Evolutionary conservation across 2,888 invertebrate species (phyloP), one percentile per base, ranked within the genome.

Genomic region (Tinea semifulvella): DNA sequence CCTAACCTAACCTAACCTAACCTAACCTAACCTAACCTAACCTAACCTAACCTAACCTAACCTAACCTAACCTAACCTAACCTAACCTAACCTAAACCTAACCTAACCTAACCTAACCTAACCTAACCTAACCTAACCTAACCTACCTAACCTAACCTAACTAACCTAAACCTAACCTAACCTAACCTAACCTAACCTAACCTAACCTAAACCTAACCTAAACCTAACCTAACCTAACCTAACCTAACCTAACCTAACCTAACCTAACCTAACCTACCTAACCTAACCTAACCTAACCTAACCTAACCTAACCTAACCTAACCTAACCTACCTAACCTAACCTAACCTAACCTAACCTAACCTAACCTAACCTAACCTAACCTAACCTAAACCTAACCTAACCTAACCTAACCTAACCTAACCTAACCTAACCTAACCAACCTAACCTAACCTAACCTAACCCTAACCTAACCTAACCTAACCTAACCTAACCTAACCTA

Each of bases 11-110:
- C 46, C 46, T 42, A 46, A 46, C 46, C 46, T 46, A 46, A 46
- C 46, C 46, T 46, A 46, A 46, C 46, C 45, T 46, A 46, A 46
- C 46, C 46, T 46, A 42, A 46, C 46, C 46, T 46, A 46, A 46
- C 46, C 46, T 46, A 46, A 46, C 46, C 46, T 46, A 46, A 46
- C 46, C 46, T 42, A 46, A 46, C 46, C 46, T 26, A 25, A 38
- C 38, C 42, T 26, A 42, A 42, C 42, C 42, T 42, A 42, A 42
- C 42, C 42, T 26, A 42, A 42, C 42, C 42, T 42, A 42, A 42
- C 42, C 42, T 26, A 42, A 42, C 42, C 42, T 26, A 42, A 42
- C 42, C 42, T 42, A 42, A 42, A 25, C 42, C 14, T 26, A 42
- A 25, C 42, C 26, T 26, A 42, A 25, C 42, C 26, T 26, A 42